Evolutionary conservation across 2,888 invertebrate genomes (phyloP).

Genomic region (Reticulitermes lucifugus): DNA sequence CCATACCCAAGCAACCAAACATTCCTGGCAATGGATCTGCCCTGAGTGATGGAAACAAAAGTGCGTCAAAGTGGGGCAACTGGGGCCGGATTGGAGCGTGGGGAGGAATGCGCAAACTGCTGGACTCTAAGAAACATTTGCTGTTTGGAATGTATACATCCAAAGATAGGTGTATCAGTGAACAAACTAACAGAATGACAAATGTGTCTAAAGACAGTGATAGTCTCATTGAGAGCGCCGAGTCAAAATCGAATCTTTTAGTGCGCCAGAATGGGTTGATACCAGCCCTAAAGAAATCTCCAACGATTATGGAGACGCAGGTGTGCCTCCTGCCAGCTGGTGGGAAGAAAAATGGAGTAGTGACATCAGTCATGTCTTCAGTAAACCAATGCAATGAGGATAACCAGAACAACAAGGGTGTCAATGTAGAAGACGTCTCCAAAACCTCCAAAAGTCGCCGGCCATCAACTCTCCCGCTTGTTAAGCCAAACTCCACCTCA

Average conservation of each 20-base stretch:
- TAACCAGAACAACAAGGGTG: conserved; percentile 59
- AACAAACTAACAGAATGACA: conserved; percentile 2
- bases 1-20: conserved; percentile 62
- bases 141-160: conserved; percentile 44
- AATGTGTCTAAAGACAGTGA: conserved; percentile 28
- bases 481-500: conserved; percentile 50
- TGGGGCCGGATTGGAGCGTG: conserved; percentile 67
- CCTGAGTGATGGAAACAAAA: conserved; percentile 54
- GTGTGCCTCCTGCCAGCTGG: conserved; percentile 57
- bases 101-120: conserved; percentile 67
- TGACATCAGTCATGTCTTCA: conserved; percentile 65
- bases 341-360: conserved; percentile 60
- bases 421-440: conserved; percentile 40
- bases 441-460: conserved; percentile 55
- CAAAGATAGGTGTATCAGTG: conserved; percentile 1
- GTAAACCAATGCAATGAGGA: conserved; percentile 61
- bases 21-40: conserved; percentile 60
- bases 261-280: conserved; percentile 42
- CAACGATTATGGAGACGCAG: conserved; percentile 63
- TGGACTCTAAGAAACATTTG: conserved; percentile 57
- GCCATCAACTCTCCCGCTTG: conserved; percentile 65
- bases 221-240: conserved; percentile 42
- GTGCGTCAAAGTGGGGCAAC: conserved; percentile 45
- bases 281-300: conserved; percentile 44
- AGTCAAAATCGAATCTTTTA: conserved; percentile 53